Conservation (phyloP, 2,797 vertebrate genomes). For the Sebastolobus altivelis region DNA sequence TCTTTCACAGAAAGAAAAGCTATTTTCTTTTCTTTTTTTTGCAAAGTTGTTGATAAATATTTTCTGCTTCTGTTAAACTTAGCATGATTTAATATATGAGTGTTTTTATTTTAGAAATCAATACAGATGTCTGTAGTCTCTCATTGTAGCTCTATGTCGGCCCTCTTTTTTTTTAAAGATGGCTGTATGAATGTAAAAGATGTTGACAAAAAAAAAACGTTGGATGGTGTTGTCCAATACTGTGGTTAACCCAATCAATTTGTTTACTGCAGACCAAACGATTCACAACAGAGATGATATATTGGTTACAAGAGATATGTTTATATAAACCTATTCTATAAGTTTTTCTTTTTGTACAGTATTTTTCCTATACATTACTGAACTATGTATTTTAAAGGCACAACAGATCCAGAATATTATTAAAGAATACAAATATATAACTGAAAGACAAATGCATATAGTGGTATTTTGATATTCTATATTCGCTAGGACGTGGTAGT, state of each 20-base stretch:
- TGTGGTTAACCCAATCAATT: conserved; percentile 90
- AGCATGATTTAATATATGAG: conserved; percentile 66
- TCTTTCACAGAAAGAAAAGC: conserved; percentile 52
- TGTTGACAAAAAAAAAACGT: conserved; percentile 67
- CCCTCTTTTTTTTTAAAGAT: conserved; percentile 68
- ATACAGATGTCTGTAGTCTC: conserved; percentile 62
- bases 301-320: conserved; percentile 91
- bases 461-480: conserved; percentile 85
- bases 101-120: conserved; percentile 65
- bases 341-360: conserved; percentile 93
- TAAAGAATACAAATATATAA: conserved; percentile 72
- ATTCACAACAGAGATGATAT: conserved; percentile 82
- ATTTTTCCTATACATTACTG: conserved; percentile 94
- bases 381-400: conserved; percentile 93
- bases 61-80: conserved; percentile 54
- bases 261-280: conserved; percentile 95
- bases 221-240: conserved; percentile 92
- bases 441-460: conserved; percentile 52
- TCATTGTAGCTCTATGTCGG: conserved; percentile 75
- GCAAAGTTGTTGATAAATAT: conserved; percentile 58
- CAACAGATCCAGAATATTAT: conserved; percentile 84
- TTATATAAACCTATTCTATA: conserved; percentile 94
- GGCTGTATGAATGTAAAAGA: conserved; percentile 92
- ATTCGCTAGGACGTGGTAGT: conserved; percentile 80
- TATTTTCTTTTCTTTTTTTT: conserved; percentile 9